These are phyloP conservation scores for Dendrocopos noguchii DNA, from an alignment of 2,113 vertebrate genomes.

Conservation along the genomic window DNA sequence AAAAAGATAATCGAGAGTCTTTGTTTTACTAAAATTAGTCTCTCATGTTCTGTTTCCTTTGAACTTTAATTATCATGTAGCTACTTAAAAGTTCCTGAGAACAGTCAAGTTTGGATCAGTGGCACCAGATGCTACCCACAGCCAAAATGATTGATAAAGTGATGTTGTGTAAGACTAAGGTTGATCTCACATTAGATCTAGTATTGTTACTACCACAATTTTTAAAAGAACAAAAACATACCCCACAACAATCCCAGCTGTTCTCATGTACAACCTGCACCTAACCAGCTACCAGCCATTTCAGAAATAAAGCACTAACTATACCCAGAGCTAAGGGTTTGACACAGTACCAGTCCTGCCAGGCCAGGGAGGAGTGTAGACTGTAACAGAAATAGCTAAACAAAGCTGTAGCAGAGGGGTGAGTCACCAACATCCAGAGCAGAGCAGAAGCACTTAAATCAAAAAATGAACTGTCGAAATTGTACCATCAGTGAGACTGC, in stretches of 20 bases:
- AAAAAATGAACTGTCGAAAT: not conserved
- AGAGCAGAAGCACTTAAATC: not conserved
- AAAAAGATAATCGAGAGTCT: not conserved
- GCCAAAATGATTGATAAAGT: not conserved
- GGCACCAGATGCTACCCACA: not conserved
- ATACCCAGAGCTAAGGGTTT: not conserved
- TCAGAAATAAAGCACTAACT: not conserved
- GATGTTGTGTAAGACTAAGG: not conserved
- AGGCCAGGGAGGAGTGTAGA: not conserved
- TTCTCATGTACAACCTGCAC: not conserved
- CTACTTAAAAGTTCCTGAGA: not conserved
- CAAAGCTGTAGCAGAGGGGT: not conserved
- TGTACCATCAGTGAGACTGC: not conserved
- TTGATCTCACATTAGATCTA: not conserved
- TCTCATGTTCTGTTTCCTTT: not conserved
- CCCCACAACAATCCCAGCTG: not conserved
- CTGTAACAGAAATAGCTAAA: not conserved
- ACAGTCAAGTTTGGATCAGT: not conserved
- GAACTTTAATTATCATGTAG: not conserved
- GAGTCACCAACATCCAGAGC: not conserved
- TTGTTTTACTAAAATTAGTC: not conserved
- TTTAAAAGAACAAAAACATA: not conserved
- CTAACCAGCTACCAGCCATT: not conserved
- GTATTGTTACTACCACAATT: not conserved
- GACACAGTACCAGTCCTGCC: not conserved